A percentile compares a stretch with the other conserved stretches of the same genome.
Evolutionary conservation across 2,888 invertebrate genomes (phyloP).

Genomic region (Clusia tigrina): DNA sequence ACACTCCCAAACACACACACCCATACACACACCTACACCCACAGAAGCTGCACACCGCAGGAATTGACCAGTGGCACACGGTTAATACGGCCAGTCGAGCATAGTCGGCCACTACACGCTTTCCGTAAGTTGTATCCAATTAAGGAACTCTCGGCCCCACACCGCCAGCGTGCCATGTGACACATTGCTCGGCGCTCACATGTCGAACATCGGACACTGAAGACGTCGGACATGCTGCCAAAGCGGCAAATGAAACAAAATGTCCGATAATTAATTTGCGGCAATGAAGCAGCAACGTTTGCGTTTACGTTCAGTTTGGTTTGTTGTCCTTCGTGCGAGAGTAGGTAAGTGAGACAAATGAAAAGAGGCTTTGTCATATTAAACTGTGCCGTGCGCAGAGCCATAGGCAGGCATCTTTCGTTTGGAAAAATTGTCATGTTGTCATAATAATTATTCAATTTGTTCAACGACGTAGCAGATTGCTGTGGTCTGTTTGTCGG

Average conservation of each 20-base stretch:
- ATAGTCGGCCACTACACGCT: neutral
- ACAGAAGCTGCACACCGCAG: neutral
- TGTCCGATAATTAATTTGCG: conserved; percentile 53
- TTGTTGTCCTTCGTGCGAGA: neutral
- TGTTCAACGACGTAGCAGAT: conserved; percentile 36
- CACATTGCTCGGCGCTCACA: too few species aligned
- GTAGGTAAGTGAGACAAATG: conserved; percentile 8
- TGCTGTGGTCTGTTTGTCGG: neutral
- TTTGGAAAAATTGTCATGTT: conserved; percentile 36
- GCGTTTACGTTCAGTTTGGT: too few species aligned
- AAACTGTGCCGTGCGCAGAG: neutral
- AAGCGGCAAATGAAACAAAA: conserved; percentile 47
- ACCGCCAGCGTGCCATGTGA: neutral
- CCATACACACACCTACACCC: neutral
- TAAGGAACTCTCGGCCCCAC: neutral
- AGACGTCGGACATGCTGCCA: neutral
- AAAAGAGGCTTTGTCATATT: conserved; percentile 4
- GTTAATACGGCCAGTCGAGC: neutral
- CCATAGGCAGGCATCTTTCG: neutral
- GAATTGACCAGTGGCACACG: neutral
- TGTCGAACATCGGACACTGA: neutral
- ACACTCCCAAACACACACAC: neutral
- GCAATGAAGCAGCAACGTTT: conserved; percentile 36
- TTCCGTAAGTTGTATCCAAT: neutral
- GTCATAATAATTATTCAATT: conserved; percentile 55